These are phyloP conservation scores for Alethe castanea DNA, from an alignment of 2,113 vertebrate species.

Conservation along the genomic window DNA sequence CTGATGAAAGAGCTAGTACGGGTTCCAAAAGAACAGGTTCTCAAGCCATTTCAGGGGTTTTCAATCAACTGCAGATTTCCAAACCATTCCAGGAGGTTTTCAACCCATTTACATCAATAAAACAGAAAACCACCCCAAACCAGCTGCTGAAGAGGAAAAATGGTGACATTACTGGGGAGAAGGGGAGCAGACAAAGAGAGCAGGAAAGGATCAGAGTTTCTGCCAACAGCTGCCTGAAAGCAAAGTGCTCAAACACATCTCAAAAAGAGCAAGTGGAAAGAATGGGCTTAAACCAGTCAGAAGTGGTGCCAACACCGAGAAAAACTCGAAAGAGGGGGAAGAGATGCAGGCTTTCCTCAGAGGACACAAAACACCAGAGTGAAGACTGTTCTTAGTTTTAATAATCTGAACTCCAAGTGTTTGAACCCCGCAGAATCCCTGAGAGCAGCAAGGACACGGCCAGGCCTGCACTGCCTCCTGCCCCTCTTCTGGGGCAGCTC, in stretches of 20 bases:
- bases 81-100: neutral
- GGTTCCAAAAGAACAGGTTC: neutral
- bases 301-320: neutral
- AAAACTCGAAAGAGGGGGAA: neutral
- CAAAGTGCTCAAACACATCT: neutral
- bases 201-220: neutral
- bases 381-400: neutral
- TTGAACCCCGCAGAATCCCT: neutral
- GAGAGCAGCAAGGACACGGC: rapidly evolving
- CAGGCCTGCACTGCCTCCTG: neutral
- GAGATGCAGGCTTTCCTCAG: neutral
- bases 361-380: neutral
- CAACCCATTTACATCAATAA: rapidly evolving
- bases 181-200: neutral
- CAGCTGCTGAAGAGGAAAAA: neutral
- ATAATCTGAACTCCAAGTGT: neutral
- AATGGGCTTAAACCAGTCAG: neutral
- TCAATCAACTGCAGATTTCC: neutral
- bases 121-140: neutral
- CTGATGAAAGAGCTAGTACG: rapidly evolving
- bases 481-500: rapidly evolving
- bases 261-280: neutral
- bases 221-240: neutral
- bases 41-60: neutral
- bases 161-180: neutral